Base-by-base conservation (phyloP, 2,888 invertebrate genomes). In the Brachylomia viminalis region DNA sequence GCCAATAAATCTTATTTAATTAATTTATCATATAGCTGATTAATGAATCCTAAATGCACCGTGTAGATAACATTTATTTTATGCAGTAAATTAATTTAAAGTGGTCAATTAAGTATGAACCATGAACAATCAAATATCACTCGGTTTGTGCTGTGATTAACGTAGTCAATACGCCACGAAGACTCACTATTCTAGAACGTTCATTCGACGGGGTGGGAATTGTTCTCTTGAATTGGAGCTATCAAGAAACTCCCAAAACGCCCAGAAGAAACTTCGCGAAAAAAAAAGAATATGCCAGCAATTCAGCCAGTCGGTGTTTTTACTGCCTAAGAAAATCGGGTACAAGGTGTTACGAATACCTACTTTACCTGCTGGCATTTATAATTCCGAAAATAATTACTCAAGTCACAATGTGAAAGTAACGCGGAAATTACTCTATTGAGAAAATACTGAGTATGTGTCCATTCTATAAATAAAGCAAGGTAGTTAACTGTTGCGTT, bases 381-480 rank as follows among this genome's bases (percentile, higher is more conserved):
- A 64, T 11, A 62, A 42, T 62, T 61, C 10, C 27, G n/a, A 49
- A 33, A 56, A 73, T 45, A 62, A 67, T 23, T 4, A 47, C 54
- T 8, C 10, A 33, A 30, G 1, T 10, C 10, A 23, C 30, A 59
- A 45, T 56, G 23, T 71, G 61, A 77, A 80, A 72, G 77, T 64
- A 64, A 73, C 59, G 17, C 62, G 59, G 75, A 79, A 75, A 49
- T 75, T 1, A 54, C 23, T 45, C 20, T 70, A 49, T 61, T 56
- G 17, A 49, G 33, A 74, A 54, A 75, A 69, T 49, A 70, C 59
- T n/a, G 45, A 33, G 54, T 72, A 72, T 72, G 38, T 72, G 79
- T 72, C 75, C 73, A 72, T 72, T 75, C 82, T 82, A 75, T 73
- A 76, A 78, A 84, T 86, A 75, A 75, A 70, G 42, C 66, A 72